These are phyloP conservation scores for Porphyrio hochstetteri DNA, from an alignment of 2,113 vertebrate genomes.

Conservation along the genomic window DNA sequence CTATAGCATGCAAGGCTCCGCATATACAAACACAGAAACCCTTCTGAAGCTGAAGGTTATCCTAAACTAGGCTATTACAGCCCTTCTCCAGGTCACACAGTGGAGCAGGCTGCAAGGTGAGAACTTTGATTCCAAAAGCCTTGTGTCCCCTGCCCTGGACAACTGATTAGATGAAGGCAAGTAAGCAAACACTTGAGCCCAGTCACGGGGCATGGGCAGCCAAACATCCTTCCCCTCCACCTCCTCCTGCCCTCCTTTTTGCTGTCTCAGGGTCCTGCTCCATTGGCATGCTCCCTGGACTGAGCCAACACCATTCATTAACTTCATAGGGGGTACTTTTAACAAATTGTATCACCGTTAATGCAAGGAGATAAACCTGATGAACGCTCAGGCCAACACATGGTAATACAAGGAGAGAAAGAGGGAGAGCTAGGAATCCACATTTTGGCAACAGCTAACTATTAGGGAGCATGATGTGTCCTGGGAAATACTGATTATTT, in stretches of 20 bases:
- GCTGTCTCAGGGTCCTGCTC: background rate
- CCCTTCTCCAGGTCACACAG: background rate
- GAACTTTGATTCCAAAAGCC: background rate
- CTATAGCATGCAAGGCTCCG: background rate
- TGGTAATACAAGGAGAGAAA: background rate
- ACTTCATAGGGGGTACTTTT: background rate
- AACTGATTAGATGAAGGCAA: background rate
- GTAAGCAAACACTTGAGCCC: background rate
- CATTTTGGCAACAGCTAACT: background rate
- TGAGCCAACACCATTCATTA: background rate
- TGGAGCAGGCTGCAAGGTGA: background rate
- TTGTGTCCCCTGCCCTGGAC: background rate
- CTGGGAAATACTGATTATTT: background rate
- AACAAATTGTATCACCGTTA: background rate
- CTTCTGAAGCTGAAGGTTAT: too few species aligned
- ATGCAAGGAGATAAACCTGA: background rate
- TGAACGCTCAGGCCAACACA: background rate
- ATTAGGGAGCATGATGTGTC: background rate
- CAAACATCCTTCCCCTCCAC: background rate
- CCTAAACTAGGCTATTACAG: background rate
- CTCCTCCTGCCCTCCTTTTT: background rate
- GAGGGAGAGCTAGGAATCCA: background rate
- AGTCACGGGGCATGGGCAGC: background rate
- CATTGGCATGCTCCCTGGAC: background rate
- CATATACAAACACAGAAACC: background rate